phyloP scores from a whole-genome alignment of 2,888 invertebrate genomes.

The Mystacides longicornis region DNA sequence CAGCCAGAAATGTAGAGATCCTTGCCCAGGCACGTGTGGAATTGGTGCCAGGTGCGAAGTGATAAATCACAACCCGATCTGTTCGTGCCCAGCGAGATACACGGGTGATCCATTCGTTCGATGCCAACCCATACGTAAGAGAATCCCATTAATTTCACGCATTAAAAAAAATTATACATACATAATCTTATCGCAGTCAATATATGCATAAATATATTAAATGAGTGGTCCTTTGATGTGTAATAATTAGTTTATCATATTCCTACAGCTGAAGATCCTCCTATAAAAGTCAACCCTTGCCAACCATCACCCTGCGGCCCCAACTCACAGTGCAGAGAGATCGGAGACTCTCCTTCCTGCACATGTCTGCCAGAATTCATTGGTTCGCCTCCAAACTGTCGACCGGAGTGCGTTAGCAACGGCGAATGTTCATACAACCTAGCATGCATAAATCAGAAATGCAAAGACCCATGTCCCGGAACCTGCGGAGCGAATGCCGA shows the following conservation, averaged over 20 bases:
- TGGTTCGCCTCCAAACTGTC: conserved; percentile 63
- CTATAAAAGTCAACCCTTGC: conserved; percentile 51
- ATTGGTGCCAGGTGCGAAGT: conserved; percentile 62
- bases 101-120: conserved; percentile 70
- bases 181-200: conserved; percentile 24
- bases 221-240: not conserved
- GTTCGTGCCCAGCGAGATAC: conserved; percentile 60
- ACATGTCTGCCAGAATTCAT: conserved; percentile 60
- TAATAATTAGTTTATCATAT: conserved; percentile 9
- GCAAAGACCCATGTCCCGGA: conserved; percentile 64
- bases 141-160: conserved; percentile 55
- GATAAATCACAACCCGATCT: conserved; percentile 72
- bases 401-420: conserved; percentile 67
- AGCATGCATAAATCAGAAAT: conserved; percentile 66
- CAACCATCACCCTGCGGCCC: conserved; percentile 61
- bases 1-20: conserved; percentile 72
- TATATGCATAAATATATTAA: not conserved
- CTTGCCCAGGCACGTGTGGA: conserved; percentile 72
- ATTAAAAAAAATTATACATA: conserved; percentile 64
- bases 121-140: conserved; percentile 54
- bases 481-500: conserved; percentile 64
- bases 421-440: conserved; percentile 60
- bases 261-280: conserved; percentile 37
- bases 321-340: conserved; percentile 54
- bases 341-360: conserved; percentile 59